Evolutionary conservation across 2,888 invertebrate genomes (phyloP), one percentile per base, ranked within the genome.

Genomic region (Cheilosia vulpina): DNA sequence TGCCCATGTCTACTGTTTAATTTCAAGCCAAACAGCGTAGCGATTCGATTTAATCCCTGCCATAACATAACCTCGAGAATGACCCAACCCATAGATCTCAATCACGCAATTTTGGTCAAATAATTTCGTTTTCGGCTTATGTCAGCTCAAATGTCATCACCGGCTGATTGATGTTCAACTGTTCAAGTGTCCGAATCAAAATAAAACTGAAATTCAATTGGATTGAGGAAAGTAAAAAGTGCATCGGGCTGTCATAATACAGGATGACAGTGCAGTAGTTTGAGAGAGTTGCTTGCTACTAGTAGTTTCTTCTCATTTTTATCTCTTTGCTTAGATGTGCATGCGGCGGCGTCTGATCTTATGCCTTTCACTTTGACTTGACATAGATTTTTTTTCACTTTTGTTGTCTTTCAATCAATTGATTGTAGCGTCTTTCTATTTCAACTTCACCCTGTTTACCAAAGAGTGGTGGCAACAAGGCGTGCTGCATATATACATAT

Each of bases 301-400:
- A 9, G 2, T 6, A 24, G 15, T 24, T 52, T 13, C 17, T 53
- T 53, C 52, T 63, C 5, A 3, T 52, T 50, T 50, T n/a, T 15
- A 63, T 45, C 34, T 43, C 55, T 45, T n/a, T 55, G 58, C 47
- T 58, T 58, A 50, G 58, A 45, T 58, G 55, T 53, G 68, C 27
- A 34, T 43, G 38, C 13, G 13, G 38, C 31, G 58, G 63, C 9
- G 52, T 63, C 68, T 63, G 50, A 47, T 63, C 57, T 38, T n/a
- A 65, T 43, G 68, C 76, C 76, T 76, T 82, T 77, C 82, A 72
- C 81, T 82, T 75, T 63, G 58, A 43, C 21, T 65, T 69, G 38
- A 47, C 21, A 58, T 45, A 21, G 38, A 71, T 47, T 19, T 52
- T 11, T 11, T 15, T 38, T 0, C 17, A 34, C 34, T 24, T 24